Evolutionary conservation across 1,140 invertebrate genomes (phyloP).

Genomic region (Apis mellifera): Amel_HAv3.1 CM009942.2:1378501-1379000

Average conservation of each 20-base stretch:
- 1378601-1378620: not conserved
- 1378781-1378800: constrained; percentile 4
- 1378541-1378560: constrained; percentile 10
- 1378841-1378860: constrained; percentile 50
- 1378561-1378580: not conserved
- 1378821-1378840: constrained; percentile 30
- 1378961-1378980: not conserved
- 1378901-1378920: not conserved
- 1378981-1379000: not conserved
- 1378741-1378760: too few species aligned
- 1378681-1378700: too few species aligned
- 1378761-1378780: constrained; percentile 44
- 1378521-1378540: constrained; percentile 4
- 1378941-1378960: not conserved
- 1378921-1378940: not conserved
- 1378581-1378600: not conserved
- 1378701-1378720: too few species aligned
- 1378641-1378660: not conserved
- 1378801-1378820: constrained; percentile 38
- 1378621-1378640: not conserved
- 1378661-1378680: too few species aligned
- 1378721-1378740: too few species aligned
- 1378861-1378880: not conserved
- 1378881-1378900: not conserved
- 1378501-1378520: constrained; percentile 5